These are phyloP conservation scores for Scaptomyza cyrtandrae DNA, from an alignment of 2,888 invertebrate species.

Conservation along the genomic window DNA sequence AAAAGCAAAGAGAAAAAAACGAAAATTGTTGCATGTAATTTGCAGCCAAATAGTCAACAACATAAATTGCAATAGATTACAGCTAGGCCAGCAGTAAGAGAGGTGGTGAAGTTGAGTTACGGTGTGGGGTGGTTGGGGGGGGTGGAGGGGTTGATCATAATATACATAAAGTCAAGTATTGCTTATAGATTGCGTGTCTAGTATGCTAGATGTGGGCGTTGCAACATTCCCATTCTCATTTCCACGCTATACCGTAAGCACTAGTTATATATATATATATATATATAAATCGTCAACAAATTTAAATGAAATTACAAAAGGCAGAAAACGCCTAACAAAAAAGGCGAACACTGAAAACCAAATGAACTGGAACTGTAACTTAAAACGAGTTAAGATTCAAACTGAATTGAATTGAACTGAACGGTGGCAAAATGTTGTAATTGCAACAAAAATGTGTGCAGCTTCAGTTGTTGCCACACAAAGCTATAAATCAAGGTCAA, in stretches of 20 bases:
- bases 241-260: slow-evolving; percentile 16
- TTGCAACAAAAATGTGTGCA: neutral
- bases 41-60: slow-evolving; percentile 75
- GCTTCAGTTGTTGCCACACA: too few relatives aligned
- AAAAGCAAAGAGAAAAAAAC: slow-evolving; percentile 27
- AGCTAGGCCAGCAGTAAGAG: neutral
- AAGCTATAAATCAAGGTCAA: neutral
- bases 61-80: slow-evolving; percentile 67
- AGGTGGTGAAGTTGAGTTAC: too few relatives aligned
- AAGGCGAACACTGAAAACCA: slow-evolving; percentile 9
- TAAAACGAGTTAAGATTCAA: slow-evolving; percentile 1
- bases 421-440: slow-evolving; percentile 2
- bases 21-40: slow-evolving; percentile 72
- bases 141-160: neutral
- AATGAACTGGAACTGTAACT: slow-evolving; percentile 48
- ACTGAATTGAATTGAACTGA: neutral
- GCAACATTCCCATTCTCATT: slow-evolving; percentile 72
- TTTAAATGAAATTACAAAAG: slow-evolving; percentile 66
- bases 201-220: slow-evolving; percentile 66
- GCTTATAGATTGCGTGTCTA: slow-evolving; percentile 60
- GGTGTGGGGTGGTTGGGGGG: neutral
- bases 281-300: slow-evolving; percentile 75
- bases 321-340: slow-evolving; percentile 28
- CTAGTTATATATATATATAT: slow-evolving; percentile 1
- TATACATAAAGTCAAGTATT: slow-evolving; percentile 15